Conservation (phyloP, 2,113 vertebrate species). For the Suncus etruscus region DNA sequence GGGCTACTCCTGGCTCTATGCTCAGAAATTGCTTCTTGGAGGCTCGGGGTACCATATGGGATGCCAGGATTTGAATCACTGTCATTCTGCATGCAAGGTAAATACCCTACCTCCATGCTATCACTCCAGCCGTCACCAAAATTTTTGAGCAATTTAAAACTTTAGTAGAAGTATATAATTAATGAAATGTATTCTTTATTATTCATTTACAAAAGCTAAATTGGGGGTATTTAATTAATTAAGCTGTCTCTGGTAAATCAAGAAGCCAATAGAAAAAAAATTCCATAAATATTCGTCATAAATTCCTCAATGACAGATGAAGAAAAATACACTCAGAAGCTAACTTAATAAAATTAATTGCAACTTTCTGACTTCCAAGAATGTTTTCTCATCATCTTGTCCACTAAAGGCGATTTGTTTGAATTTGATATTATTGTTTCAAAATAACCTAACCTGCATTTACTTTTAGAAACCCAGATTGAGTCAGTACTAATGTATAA, state of each 20-base stretch:
- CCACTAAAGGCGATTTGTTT: background rate
- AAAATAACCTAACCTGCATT: background rate
- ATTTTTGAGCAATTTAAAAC: background rate
- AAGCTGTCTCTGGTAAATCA: background rate
- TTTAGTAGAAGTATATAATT: background rate
- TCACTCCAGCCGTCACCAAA: too few species aligned
- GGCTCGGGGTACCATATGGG: too few species aligned
- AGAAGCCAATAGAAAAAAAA: background rate
- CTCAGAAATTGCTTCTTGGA: too few species aligned
- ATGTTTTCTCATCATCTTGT: background rate
- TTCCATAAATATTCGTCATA: background rate
- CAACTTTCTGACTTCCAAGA: constrained; percentile 15
- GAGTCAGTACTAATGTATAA: background rate
- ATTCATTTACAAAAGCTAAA: background rate
- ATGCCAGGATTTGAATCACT: too few species aligned
- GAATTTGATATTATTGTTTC: background rate
- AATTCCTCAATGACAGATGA: background rate
- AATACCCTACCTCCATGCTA: too few species aligned
- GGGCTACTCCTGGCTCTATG: too few species aligned
- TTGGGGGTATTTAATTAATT: background rate
- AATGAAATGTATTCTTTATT: background rate
- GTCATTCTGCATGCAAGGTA: too few species aligned
- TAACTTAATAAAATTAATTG: background rate
- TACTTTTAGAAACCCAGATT: background rate
- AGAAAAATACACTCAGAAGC: constrained; percentile 19